Base-by-base conservation (phyloP, 2,113 vertebrate genomes). In the Ameiurus melas region DNA sequence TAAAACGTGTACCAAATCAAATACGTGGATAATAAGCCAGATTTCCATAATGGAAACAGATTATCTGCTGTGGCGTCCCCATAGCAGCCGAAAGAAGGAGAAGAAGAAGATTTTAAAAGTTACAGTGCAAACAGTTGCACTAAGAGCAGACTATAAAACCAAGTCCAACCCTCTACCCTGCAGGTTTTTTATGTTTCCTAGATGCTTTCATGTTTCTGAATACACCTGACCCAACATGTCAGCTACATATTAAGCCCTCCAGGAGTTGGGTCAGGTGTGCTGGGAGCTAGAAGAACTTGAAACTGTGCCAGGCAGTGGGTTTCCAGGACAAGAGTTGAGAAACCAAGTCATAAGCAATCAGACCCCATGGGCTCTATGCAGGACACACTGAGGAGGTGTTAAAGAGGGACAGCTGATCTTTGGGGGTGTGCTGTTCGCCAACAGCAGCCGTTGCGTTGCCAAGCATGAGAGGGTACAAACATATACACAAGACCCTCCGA, bases 391-490 rank as follows among this genome's bases (percentile, higher is more conserved):
- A 39, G 85, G 62, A 73, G 70, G 82, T 89, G 88, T 93, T 91
- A 92, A 93, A 88, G 92, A 91, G 92, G 90, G 43, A 94, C 94
- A 96, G 95, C 94, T 96, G 95, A 94, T 88, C 90, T 92, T 87
- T 58, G 93, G 92, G 90, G 78, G 93, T 92, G 92, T 91, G 90
- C 88, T 89, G 86, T 90, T 57, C 89, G 91, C 92, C 53, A 93
- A 92, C 89, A 84, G 88, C 93, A 94, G 93, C 92, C 93, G 93
- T 92, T 93, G 86, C 5, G 91, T 94, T 94, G 94, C 94, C 93
- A 93, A 94, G 92, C 90, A 93, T 82, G 90, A 88, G 88, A 89
- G 89, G 88, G 92, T 88, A 94, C 92, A 94, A 89, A 92, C 91
- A 87, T 92, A 93, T 87, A 94, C 93, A 92, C 93, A 90, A 89